phyloP scores from a whole-genome alignment of 1,140 invertebrate genomes.

The Nebria ingens region DNA sequence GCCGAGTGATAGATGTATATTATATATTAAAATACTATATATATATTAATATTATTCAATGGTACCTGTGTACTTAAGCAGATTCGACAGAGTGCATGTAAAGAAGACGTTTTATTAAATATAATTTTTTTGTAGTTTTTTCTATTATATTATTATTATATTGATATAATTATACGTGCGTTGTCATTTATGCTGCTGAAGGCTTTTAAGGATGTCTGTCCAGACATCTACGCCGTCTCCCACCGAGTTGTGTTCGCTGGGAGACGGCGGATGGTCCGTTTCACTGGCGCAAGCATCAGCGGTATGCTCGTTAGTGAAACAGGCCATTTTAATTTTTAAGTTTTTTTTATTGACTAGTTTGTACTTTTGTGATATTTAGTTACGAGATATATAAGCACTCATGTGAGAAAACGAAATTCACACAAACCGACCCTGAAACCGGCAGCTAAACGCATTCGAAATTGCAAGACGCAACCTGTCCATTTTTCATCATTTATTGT shows the following conservation, averaged over 20 bases:
- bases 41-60: constrained; percentile 9
- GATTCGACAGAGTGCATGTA: constrained; percentile 2
- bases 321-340: not conserved
- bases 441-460: not conserved
- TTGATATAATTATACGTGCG: constrained; percentile 6
- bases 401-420: constrained; percentile 7
- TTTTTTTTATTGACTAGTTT: constrained; percentile 10
- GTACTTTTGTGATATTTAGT: constrained; percentile 9
- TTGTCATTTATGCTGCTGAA: constrained; percentile 6
- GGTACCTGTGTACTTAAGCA: constrained; percentile 9
- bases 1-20: constrained; percentile 9
- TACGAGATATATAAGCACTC: constrained; percentile 9
- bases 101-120: constrained; percentile 4
- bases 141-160: constrained; percentile 7
- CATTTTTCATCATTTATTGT: not conserved
- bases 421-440: constrained; percentile 1
- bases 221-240: not conserved
- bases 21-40: constrained; percentile 8
- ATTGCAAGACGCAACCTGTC: not conserved
- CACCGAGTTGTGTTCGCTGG: not conserved
- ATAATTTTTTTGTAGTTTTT: constrained; percentile 8
- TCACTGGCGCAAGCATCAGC: not conserved
- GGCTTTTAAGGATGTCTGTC: not conserved
- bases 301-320: not conserved
- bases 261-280: not conserved